Evolutionary conservation across 2,113 vertebrate genomes (phyloP).

Genomic region (Thalassoma bifasciatum): DNA sequence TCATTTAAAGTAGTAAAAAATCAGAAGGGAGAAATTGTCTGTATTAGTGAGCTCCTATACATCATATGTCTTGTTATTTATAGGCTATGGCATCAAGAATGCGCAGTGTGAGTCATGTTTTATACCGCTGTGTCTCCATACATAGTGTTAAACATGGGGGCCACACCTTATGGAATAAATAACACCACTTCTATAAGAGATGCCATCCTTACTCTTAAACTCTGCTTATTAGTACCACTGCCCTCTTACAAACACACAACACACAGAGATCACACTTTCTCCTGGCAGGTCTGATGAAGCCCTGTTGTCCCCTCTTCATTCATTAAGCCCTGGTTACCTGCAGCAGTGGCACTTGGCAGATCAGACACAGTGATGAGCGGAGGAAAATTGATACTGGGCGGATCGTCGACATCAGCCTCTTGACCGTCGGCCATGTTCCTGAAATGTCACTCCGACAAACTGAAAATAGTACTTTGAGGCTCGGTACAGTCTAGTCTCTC

Average conservation of each 20-base stretch:
- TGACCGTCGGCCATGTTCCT: slow-evolving; percentile 77
- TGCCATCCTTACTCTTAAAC: neutral
- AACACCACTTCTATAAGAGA: neutral
- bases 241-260: neutral
- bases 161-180: slow-evolving; percentile 21
- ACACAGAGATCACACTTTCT: neutral
- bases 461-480: accelerated
- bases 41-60: no score
- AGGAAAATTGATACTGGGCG: slow-evolving; percentile 65
- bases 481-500: neutral
- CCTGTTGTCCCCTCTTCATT: neutral
- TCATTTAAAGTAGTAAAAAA: neutral
- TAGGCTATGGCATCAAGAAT: neutral
- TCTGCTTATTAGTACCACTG: neutral
- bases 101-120: neutral
- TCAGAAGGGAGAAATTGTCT: neutral
- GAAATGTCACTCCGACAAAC: slow-evolving; percentile 7
- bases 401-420: slow-evolving; percentile 72
- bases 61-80: neutral
- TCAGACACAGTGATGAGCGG: slow-evolving; percentile 79
- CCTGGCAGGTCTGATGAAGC: slow-evolving; percentile 5
- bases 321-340: slow-evolving; percentile 70
- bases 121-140: neutral
- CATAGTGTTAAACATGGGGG: neutral
- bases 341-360: slow-evolving; percentile 69